Evolutionary conservation across 2,113 vertebrate species (phyloP).

Genomic region (Puffinus mauretanicus): DNA sequence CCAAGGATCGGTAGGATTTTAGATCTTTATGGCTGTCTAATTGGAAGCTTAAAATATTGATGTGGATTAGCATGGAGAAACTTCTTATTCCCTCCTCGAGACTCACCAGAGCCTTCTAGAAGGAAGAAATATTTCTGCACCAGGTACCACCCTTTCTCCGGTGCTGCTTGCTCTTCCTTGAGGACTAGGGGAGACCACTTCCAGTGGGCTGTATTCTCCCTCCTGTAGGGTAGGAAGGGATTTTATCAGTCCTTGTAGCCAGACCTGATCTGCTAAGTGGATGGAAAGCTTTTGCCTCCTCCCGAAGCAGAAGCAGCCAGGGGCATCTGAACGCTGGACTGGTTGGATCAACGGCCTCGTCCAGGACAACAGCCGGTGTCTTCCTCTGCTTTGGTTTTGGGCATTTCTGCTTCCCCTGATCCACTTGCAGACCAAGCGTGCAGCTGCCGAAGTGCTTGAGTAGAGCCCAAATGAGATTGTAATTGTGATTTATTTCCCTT

Average conservation of each 20-base stretch:
- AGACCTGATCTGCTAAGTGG: neutral
- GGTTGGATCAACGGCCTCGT: neutral
- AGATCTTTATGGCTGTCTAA: neutral
- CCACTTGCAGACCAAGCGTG: neutral
- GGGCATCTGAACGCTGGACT: neutral
- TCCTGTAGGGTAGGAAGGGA: neutral
- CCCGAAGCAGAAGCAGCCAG: neutral
- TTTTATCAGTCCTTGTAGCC: neutral
- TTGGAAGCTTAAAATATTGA: neutral
- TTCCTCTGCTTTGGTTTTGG: neutral
- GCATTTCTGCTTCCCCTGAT: neutral
- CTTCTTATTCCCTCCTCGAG: neutral
- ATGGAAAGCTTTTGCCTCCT: neutral
- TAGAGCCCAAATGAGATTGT: neutral
- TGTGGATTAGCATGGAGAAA: neutral
- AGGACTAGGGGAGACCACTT: neutral
- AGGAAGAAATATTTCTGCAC: neutral
- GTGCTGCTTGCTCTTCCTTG: neutral
- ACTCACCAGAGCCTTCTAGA: neutral
- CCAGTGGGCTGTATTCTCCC: neutral
- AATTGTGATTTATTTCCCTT: conserved; percentile 36
- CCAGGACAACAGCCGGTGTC: neutral
- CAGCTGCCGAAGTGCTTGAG: neutral
- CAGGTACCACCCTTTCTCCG: neutral
- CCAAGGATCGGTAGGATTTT: neutral